phyloP scores from a whole-genome alignment of 2,113 vertebrate genomes.

The Grammomys dolichurus region DNA sequence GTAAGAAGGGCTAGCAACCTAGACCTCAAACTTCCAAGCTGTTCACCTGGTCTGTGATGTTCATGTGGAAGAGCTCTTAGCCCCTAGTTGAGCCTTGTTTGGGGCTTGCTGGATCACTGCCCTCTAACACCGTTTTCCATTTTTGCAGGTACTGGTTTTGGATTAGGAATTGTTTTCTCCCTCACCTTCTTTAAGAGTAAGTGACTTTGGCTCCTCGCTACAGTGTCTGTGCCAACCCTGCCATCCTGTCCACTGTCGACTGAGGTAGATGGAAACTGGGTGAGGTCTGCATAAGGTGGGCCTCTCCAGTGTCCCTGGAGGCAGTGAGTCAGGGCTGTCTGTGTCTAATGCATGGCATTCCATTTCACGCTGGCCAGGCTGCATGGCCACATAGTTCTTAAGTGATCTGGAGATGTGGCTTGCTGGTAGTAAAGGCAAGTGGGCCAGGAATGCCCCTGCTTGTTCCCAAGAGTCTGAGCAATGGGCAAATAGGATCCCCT shows the following conservation, averaged over 20 bases:
- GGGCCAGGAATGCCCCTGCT: not conserved
- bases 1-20: not conserved
- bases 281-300: not conserved
- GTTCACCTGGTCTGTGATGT: not conserved
- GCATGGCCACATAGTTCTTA: slow-evolving; percentile 56
- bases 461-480: slow-evolving; percentile 30
- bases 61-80: not conserved
- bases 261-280: not conserved
- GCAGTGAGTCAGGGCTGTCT: slow-evolving; percentile 67
- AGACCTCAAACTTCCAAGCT: not conserved
- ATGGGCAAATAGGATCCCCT: not conserved
- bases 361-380: slow-evolving; percentile 55
- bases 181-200: slow-evolving; percentile 96
- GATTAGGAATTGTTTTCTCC: slow-evolving; percentile 93
- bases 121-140: slow-evolving; percentile 62
- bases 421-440: slow-evolving; percentile 60
- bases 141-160: slow-evolving; percentile 91
- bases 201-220: slow-evolving; percentile 77
- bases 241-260: not conserved
- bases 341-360: slow-evolving; percentile 48
- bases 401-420: slow-evolving; percentile 64
- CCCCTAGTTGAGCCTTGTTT: not conserved
- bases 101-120: not conserved
- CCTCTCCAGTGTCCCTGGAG: slow-evolving; percentile 49
- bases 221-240: not conserved